These are phyloP conservation scores for Chaetodon trifasciatus DNA, from an alignment of 2,797 vertebrate genomes.

Conservation along the genomic window DNA sequence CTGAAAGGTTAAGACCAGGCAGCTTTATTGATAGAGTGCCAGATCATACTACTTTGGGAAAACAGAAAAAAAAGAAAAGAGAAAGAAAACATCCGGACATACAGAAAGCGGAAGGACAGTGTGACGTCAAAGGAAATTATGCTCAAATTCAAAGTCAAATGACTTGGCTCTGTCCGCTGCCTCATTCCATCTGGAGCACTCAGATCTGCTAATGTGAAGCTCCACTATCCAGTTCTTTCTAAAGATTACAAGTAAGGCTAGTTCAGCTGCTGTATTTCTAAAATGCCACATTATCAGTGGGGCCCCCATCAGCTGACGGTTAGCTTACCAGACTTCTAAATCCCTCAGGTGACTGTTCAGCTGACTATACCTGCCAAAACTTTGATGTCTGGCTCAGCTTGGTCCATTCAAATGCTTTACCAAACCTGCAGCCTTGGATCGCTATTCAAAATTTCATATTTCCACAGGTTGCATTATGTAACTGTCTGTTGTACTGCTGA, in stretches of 20 bases:
- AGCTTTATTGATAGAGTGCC: too few relatives aligned
- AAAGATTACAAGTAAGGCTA: conserved; percentile 3
- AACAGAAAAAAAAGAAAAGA: too few relatives aligned
- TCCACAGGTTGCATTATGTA: neutral
- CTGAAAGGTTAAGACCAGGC: neutral
- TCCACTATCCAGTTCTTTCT: too few relatives aligned
- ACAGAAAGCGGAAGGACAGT: neutral
- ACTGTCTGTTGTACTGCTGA: neutral
- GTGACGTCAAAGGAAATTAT: conserved; percentile 5
- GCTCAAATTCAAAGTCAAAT: conserved; percentile 17
- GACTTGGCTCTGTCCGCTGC: neutral
- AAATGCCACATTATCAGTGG: conserved; percentile 5
- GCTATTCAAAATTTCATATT: neutral
- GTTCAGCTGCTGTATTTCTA: conserved; percentile 10
- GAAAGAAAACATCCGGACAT: neutral
- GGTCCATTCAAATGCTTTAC: neutral
- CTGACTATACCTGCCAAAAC: conserved; percentile 12
- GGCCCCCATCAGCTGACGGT: conserved; percentile 13
- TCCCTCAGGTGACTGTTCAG: conserved; percentile 28
- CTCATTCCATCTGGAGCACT: neutral
- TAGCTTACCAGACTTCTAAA: neutral
- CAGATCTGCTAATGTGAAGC: neutral
- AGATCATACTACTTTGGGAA: too few relatives aligned
- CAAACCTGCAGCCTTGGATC: neutral
- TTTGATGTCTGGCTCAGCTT: neutral